Evolutionary conservation across 2,113 vertebrate genomes (phyloP).

Genomic region (Dasyprocta punctata): DNA sequence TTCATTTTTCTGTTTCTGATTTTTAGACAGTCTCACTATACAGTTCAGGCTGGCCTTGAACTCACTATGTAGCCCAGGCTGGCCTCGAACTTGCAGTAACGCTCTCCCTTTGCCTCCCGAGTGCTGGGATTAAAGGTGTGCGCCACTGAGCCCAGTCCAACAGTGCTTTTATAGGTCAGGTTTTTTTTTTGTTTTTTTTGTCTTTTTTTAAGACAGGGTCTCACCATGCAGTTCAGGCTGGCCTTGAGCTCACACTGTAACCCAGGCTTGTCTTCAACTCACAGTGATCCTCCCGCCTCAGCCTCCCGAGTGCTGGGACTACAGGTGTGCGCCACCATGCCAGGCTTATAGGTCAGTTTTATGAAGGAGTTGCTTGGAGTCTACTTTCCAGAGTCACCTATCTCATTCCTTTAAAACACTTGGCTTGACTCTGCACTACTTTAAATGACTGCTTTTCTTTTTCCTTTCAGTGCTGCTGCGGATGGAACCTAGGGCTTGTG

Average conservation of each 20-base stretch:
- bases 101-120: not conserved
- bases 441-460: not conserved
- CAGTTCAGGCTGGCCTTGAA: not conserved
- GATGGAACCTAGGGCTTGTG: not conserved
- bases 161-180: not conserved
- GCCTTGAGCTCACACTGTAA: too few species aligned
- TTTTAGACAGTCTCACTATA: not conserved
- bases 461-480: not conserved
- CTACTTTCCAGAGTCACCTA: not conserved
- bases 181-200: too few species aligned
- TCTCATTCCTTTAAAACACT: not conserved
- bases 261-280: too few species aligned
- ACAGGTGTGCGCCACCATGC: not conserved
- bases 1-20: not conserved
- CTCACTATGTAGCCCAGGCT: not conserved
- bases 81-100: not conserved
- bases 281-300: too few species aligned
- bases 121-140: not conserved
- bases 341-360: not conserved
- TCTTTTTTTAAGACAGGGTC: too few species aligned
- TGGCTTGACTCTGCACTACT: not conserved
- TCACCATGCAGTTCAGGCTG: too few species aligned
- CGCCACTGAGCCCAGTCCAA: not conserved
- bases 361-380: not conserved
- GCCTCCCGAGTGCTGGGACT: not conserved